Percentiles rank a stretch among this genome's conserved stretches.
Evolutionary conservation across 2,888 invertebrate species (phyloP).

Genomic region (Phanerotoma sp.): DNA sequence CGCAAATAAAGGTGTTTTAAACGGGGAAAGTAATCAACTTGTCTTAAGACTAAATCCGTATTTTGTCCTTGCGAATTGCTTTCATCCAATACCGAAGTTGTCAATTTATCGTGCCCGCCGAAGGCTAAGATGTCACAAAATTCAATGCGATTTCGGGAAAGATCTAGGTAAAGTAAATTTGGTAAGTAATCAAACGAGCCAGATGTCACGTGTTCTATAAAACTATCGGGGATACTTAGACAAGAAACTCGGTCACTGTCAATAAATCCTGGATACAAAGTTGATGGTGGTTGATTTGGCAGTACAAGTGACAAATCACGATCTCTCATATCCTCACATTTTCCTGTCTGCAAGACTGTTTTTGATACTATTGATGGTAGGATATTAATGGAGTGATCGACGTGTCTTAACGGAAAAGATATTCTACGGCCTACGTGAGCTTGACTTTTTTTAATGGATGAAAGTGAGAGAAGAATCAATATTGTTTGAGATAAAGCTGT

Average conservation of each 20-base stretch:
- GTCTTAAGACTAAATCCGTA: conserved; percentile 20
- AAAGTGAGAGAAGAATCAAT: background rate
- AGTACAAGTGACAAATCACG: conserved; percentile 36
- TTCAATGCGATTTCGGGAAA: conserved; percentile 44
- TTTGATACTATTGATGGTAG: background rate
- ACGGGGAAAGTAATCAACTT: conserved; percentile 37
- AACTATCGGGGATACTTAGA: conserved; percentile 39
- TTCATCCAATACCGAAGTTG: conserved; percentile 40
- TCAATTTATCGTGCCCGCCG: conserved; percentile 35
- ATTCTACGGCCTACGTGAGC: conserved; percentile 8
- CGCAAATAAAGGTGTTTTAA: conserved; percentile 44
- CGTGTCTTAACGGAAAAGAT: conserved; percentile 31
- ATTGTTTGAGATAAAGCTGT: background rate
- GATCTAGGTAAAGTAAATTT: conserved; percentile 42
- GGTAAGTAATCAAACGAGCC: conserved; percentile 40
- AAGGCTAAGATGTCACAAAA: conserved; percentile 41
- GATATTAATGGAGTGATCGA: conserved; percentile 37
- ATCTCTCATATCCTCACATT: conserved; percentile 38
- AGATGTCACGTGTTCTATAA: conserved; percentile 35
- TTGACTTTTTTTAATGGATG: background rate
- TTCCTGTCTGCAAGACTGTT: conserved; percentile 36
- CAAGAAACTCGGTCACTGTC: conserved; percentile 39
- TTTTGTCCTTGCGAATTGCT: conserved; percentile 32
- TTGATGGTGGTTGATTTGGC: conserved; percentile 30
- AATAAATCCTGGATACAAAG: conserved; percentile 37